These are phyloP conservation scores for Mola mola DNA, from an alignment of 2,113 vertebrate genomes.

Conservation along the genomic window DNA sequence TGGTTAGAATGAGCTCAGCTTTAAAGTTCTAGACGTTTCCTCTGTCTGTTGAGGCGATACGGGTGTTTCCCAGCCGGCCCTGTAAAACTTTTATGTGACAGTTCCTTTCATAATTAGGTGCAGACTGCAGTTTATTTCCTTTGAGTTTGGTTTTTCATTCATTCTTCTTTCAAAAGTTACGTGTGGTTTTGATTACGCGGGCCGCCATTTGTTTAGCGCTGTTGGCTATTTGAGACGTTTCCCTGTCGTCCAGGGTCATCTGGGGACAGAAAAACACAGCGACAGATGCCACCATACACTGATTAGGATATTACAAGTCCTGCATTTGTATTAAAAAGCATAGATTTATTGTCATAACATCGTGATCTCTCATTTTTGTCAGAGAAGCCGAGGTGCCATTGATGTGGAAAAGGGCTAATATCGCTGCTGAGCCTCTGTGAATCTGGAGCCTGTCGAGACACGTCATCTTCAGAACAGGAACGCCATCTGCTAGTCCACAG, in stretches of 20 bases:
- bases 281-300: background rate
- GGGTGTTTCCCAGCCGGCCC: no score
- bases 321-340: slow-evolving; percentile 23
- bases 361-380: background rate
- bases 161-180: no score
- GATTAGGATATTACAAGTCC: background rate
- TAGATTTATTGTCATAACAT: slow-evolving; percentile 16
- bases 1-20: no score
- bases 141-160: no score
- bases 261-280: slow-evolving; percentile 22
- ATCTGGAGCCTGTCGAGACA: slow-evolving; percentile 55
- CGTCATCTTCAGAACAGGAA: slow-evolving; percentile 35
- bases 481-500: slow-evolving; percentile 48
- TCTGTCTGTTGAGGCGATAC: no score
- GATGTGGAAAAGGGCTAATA: slow-evolving; percentile 45
- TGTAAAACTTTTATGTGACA: no score
- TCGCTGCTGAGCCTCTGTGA: slow-evolving; percentile 41
- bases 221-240: no score
- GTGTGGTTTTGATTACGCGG: no score
- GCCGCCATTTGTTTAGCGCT: no score
- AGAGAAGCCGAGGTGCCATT: slow-evolving; percentile 41
- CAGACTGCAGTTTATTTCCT: no score
- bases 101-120: no score
- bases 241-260: background rate
- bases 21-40: no score